Base-by-base conservation (phyloP, 2,888 invertebrate genomes). In the Apodemia duryi region DNA sequence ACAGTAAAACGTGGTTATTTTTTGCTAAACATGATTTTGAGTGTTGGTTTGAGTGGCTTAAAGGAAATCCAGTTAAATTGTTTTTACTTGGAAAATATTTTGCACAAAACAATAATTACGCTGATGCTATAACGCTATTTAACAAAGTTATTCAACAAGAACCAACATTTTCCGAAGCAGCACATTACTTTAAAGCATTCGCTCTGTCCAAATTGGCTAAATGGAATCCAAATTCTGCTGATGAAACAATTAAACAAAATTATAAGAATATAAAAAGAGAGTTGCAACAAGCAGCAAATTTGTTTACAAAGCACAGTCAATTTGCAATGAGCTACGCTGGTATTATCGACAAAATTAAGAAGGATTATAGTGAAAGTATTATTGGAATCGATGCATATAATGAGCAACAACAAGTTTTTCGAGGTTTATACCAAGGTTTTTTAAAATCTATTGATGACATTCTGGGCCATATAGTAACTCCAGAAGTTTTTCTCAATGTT, bases 1-100 rank as follows among this genome's bases (percentile, higher is more conserved):
- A 32, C 51, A 63, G 49, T 32, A 52, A 29, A 38, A 29, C 13
- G 28, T 41, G 61, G 61, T 11, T 57, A 32, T 2, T 57, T 41
- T 51, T 60, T 61, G 32, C 41, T 35, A 9, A 41, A 29, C 29
- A 61, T 51, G 41, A 29, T 65, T 46, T 11, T 38, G 11, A 41
- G 28, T 61, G 38, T 38, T 65, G 65, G 49, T 65, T 35, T 21
- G 60, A 65, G 38, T 65, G 61, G 61, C 51, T 61, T 41, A 61
- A 52, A 65, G 51, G 52, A 11, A 61, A 61, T 61, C 65, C 65
- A 4, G 28, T 61, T 41, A 61, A 52, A 65, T 41, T 65, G 6
- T 49, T 65, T 28, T 9, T 61, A 29, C 46, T 65, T 41, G 65
- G 65, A 41, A 65, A 65, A 61, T 62, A 65, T 65, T 65, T 65